Base-by-base conservation (phyloP, 2,113 vertebrate genomes). In the Octodon degus region DNA sequence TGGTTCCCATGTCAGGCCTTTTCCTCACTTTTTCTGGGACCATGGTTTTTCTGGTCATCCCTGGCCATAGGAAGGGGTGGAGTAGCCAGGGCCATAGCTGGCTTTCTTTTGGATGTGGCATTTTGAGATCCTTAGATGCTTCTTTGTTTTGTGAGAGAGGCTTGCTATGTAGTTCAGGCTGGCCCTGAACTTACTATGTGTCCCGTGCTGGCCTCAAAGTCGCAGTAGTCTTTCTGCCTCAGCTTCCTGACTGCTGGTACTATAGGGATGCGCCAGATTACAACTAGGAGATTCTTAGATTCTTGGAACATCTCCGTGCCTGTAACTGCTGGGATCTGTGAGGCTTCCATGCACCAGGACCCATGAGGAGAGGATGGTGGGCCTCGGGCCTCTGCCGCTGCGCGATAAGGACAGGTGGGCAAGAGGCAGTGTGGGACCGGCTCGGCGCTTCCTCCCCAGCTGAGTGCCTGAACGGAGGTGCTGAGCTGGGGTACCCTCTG, bases 391-490 rank as follows among this genome's bases (percentile, higher is more conserved):
- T 81, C 25, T 53, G 68, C 76, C 85, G 74, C 89, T 81, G 43
- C 50, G 47, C 7, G 25, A 65, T 74, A 17, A 34, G 60, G 30
- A 55, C 89, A 72, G 65, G 19, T 43, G 67, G 79, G 90, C 3
- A 0, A 47, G 50, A 81, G 92, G 68, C 76, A 79, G 30, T 5
- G 6, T 32, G 34, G 84, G 77, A 58, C 90, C 80, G 97, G 93
- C 84, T 40, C 4, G 0, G 81, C 17, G 91, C 82, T 79, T 22
- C 72, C 84, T 72, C 32, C 60, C 80, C 74, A 93, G 85, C 93
- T 89, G 90, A 86, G 3, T 10, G 72, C 90, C 92, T 79, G n/a
- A 37, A 2, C 0, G 25, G 93, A 97, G 93, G 67, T 77, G 8
- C 82, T 4, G 58, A 86, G 90, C 89, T 0, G 0, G 65, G 81